Conservation (phyloP, 2,797 vertebrate genomes). For the Esox masquinongy region DNA sequence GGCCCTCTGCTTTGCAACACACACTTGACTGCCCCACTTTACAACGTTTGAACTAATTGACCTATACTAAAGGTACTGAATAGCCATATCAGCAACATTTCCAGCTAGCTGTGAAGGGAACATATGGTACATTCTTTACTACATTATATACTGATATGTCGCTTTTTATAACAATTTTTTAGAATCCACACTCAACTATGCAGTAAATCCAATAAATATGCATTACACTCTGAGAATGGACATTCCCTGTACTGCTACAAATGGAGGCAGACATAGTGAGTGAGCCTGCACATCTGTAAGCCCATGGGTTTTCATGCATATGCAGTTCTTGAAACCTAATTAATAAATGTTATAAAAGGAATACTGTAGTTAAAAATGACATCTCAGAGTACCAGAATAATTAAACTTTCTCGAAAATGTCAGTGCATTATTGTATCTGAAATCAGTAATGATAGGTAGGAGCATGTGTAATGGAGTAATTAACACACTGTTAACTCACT, state of each 20-base stretch:
- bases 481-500: too few species aligned
- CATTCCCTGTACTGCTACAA: not conserved
- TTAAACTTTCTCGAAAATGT: constrained; percentile 34
- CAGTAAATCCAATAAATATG: not conserved
- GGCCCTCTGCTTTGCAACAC: too few species aligned
- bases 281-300: not conserved
- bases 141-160: not conserved
- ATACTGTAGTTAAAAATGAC: constrained; percentile 21
- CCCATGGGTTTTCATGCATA: constrained; percentile 32
- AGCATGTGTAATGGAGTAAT: not conserved
- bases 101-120: too few species aligned
- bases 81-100: too few species aligned
- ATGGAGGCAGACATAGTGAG: constrained; percentile 1
- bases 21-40: too few species aligned
- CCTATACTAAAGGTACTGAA: too few species aligned
- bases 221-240: not conserved
- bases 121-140: too few species aligned
- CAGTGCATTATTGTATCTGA: constrained; percentile 30
- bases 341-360: constrained; percentile 40
- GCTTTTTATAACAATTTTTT: not conserved
- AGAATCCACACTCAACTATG: too few species aligned
- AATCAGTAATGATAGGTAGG: not conserved
- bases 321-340: constrained; percentile 46
- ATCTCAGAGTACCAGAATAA: constrained; percentile 27
- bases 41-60: too few species aligned